A percentile compares a stretch with the other conserved stretches of the same genome.
These are phyloP conservation scores for Meda fulgida DNA, from an alignment of 2,797 vertebrate species.

Conservation along the genomic window DNA sequence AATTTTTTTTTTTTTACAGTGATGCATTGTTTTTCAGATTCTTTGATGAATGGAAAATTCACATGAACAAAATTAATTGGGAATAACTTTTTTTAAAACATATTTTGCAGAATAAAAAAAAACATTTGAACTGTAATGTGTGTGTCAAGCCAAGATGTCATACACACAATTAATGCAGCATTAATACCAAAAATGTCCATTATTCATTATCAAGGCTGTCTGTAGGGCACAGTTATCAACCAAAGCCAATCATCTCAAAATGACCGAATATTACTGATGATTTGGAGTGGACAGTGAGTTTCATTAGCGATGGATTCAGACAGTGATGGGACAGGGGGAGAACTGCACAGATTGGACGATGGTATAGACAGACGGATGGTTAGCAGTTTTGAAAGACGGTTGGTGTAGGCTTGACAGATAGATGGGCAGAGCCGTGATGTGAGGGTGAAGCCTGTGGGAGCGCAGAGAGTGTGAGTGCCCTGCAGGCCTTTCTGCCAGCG, in stretches of 20 bases:
- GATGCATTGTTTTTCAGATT: not conserved
- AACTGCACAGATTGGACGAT: not conserved
- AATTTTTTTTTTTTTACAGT: not conserved
- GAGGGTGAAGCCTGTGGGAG: constrained; percentile 42
- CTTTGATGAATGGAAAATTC: not conserved
- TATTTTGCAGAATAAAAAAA: not conserved
- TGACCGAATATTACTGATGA: not conserved
- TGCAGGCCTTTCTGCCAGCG: constrained; percentile 43
- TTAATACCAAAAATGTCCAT: not conserved
- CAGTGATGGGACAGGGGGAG: not conserved
- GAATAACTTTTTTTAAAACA: not conserved
- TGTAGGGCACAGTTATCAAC: not conserved
- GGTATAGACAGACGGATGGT: not conserved
- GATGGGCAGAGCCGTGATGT: constrained; percentile 31
- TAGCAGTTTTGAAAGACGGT: constrained; percentile 18
- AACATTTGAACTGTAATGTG: not conserved
- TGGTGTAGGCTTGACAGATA: constrained; percentile 26
- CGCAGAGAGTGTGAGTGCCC: constrained; percentile 21
- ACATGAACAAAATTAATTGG: not conserved
- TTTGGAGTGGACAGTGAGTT: not conserved
- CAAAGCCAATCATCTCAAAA: not conserved
- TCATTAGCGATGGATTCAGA: not conserved
- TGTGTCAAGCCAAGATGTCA: not conserved
- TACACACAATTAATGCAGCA: not conserved
- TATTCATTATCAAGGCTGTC: not conserved